Percentiles rank a stretch among this genome's conserved stretches.
phyloP scores from a whole-genome alignment of 2,113 vertebrate genomes.

The Eulacestoma nigropectus region DNA sequence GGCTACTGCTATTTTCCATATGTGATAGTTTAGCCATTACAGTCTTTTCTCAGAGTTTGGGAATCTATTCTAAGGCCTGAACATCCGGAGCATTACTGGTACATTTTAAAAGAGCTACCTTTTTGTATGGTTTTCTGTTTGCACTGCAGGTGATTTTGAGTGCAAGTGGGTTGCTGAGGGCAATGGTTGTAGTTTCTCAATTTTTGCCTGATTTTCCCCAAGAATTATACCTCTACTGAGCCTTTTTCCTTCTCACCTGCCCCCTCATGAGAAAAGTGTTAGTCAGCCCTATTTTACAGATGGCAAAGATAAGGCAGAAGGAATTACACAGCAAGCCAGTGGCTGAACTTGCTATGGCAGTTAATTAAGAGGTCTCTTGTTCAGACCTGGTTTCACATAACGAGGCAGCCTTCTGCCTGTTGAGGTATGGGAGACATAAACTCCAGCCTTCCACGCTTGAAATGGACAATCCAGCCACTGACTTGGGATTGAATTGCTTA shows the following conservation, averaged over 20 bases:
- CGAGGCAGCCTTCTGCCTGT: background rate
- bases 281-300: background rate
- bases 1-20: background rate
- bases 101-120: background rate
- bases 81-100: background rate
- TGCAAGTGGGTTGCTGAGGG: background rate
- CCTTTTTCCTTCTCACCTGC: background rate
- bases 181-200: background rate
- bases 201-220: background rate
- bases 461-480: background rate
- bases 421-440: background rate
- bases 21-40: background rate
- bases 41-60: background rate
- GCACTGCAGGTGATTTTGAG: background rate
- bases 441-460: background rate
- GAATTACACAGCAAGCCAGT: background rate
- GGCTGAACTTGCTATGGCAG: background rate
- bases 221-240: background rate
- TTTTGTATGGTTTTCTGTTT: background rate
- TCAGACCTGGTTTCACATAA: background rate
- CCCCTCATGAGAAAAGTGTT: background rate
- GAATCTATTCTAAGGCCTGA: background rate
- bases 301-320: background rate
- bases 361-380: background rate
- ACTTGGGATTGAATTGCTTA: background rate